Conservation (phyloP, 2,797 vertebrate genomes). For the Cryptoblepharus egeriae region DNA sequence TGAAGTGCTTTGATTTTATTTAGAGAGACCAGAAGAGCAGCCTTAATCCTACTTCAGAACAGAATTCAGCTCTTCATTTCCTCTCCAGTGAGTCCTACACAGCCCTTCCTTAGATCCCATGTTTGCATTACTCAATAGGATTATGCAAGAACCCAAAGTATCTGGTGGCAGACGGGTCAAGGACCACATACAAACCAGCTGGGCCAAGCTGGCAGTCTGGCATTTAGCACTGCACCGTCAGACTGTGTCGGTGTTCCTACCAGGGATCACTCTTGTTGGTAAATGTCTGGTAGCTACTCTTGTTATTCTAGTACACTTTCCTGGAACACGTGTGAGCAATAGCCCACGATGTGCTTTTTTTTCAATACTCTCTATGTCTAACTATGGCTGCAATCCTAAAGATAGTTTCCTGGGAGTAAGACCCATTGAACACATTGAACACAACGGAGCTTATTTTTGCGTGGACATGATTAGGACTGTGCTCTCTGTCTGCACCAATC, state of each 20-base stretch:
- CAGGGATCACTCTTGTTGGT: not conserved
- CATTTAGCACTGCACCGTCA: not conserved
- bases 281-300: not conserved
- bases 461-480: too few species aligned
- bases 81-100: not conserved
- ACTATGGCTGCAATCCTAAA: too few species aligned
- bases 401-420: too few species aligned
- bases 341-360: not conserved
- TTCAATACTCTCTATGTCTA: too few species aligned
- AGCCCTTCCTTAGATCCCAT: not conserved
- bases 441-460: too few species aligned
- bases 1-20: not conserved
- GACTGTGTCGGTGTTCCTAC: not conserved
- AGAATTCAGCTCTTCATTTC: conserved; percentile 9
- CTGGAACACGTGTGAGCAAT: not conserved
- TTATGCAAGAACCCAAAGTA: not conserved
- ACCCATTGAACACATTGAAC: too few species aligned
- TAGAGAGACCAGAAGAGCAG: not conserved
- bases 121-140: not conserved
- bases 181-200: not conserved
- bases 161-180: not conserved
- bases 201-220: not conserved
- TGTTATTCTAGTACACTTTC: not conserved
- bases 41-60: not conserved
- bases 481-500: too few species aligned